These are phyloP conservation scores for Lasioglossum malachurum DNA, from an alignment of 2,888 invertebrate species.

Conservation along the genomic window DNA sequence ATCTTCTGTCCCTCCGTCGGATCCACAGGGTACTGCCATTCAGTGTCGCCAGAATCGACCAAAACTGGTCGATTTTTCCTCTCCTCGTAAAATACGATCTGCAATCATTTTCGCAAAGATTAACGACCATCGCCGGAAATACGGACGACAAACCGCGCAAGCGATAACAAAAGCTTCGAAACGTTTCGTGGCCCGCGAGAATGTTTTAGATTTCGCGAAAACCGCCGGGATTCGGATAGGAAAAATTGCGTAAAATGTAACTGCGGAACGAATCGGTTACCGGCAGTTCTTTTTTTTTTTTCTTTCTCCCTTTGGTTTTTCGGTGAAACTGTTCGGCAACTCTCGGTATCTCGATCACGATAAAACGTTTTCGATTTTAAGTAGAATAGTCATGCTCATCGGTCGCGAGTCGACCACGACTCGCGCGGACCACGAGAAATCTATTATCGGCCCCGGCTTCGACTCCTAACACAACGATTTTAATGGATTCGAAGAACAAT, in stretches of 20 bases:
- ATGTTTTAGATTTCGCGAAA: not conserved
- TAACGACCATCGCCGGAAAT: not conserved
- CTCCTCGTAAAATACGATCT: not conserved
- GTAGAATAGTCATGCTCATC: not conserved
- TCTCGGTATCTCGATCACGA: not conserved
- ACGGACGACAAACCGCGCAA: not conserved
- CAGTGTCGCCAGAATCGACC: no score
- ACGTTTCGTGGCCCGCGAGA: not conserved
- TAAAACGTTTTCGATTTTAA: slow-evolving; percentile 26
- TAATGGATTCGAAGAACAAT: slow-evolving; percentile 32
- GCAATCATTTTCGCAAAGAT: not conserved
- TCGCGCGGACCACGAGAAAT: slow-evolving; percentile 9
- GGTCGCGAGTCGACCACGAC: not conserved
- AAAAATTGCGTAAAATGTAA: not conserved
- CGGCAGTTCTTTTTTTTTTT: not conserved
- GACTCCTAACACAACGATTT: slow-evolving; percentile 7
- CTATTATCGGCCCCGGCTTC: slow-evolving; percentile 26
- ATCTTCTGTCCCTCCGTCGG: no score
- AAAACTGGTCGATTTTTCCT: no score
- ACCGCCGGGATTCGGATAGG: not conserved
- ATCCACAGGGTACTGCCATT: no score
- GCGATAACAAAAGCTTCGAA: not conserved
- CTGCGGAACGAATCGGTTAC: not conserved
- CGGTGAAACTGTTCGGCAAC: not conserved
- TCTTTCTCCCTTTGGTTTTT: not conserved